Evolutionary conservation across 2,113 vertebrate species (phyloP).

Genomic region (Muntiacus reevesi): DNA sequence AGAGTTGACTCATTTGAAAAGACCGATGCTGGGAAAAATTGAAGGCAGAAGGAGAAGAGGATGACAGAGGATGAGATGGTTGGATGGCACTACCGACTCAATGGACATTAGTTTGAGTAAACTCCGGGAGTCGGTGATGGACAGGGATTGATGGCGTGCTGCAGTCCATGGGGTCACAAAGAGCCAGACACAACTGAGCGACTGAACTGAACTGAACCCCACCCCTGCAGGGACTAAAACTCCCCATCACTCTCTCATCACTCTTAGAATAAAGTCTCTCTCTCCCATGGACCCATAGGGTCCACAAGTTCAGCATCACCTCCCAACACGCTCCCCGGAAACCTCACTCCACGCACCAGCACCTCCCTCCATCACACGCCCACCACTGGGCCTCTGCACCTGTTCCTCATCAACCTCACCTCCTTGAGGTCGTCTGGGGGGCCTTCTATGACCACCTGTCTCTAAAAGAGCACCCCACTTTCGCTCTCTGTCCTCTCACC

Average conservation of each 20-base stretch:
- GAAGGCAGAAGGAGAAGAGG: background rate
- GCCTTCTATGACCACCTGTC: background rate
- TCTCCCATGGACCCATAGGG: rapidly evolving
- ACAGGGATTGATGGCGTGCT: background rate
- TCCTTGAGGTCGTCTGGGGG: background rate
- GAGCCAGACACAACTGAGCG: background rate
- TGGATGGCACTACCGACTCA: background rate
- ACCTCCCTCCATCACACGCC: rapidly evolving
- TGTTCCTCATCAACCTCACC: background rate
- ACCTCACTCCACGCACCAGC: rapidly evolving
- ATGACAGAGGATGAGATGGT: background rate
- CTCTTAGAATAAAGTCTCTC: background rate
- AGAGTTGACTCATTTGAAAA: background rate
- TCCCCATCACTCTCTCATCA: background rate
- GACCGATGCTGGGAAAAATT: background rate
- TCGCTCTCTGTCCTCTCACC: background rate
- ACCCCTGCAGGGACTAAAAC: rapidly evolving
- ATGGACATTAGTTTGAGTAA: background rate
- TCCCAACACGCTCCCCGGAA: background rate
- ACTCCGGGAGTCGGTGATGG: rapidly evolving
- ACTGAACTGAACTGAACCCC: background rate
- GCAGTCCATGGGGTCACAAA: background rate
- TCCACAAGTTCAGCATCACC: background rate
- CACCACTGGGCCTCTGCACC: background rate
- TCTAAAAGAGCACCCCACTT: background rate